Evolutionary conservation across 2,113 vertebrate species (phyloP).

Genomic region (Plotosus lineatus): DNA sequence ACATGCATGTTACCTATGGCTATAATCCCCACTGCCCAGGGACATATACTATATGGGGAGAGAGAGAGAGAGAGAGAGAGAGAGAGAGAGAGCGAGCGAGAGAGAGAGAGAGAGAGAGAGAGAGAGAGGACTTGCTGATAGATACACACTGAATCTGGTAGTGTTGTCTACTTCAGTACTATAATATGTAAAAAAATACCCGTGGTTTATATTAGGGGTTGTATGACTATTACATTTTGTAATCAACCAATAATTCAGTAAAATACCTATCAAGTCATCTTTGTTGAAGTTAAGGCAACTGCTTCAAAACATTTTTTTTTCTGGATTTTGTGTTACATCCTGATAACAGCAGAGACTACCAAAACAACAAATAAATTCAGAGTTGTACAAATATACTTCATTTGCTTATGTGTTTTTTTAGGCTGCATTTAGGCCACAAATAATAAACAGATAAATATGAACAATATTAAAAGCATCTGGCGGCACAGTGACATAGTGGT

Average conservation of each 20-base stretch:
- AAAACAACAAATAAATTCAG: neutral
- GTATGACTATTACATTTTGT: neutral
- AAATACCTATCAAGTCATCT: neutral
- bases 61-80: conserved; percentile 11
- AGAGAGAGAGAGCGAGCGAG: neutral
- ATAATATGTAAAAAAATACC: neutral
- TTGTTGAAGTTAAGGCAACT: neutral
- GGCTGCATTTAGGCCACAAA: too few relatives aligned
- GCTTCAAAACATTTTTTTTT: neutral
- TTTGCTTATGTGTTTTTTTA: neutral
- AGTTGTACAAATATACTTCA: neutral
- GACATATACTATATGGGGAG: neutral
- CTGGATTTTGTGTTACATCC: neutral
- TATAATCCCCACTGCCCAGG: conserved; percentile 17
- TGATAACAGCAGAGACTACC: neutral
- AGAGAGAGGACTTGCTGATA: conserved; percentile 6
- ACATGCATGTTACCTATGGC: conserved; percentile 70
- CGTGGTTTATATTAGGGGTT: neutral
- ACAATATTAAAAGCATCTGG: too few relatives aligned
- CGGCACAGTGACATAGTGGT: too few relatives aligned
- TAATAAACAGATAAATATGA: too few relatives aligned
- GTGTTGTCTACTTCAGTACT: neutral
- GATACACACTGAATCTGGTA: neutral
- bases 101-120: neutral
- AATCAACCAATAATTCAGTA: neutral